Evolutionary conservation across 2,113 vertebrate genomes (phyloP).

Genomic region (Anhinga rufa): DNA sequence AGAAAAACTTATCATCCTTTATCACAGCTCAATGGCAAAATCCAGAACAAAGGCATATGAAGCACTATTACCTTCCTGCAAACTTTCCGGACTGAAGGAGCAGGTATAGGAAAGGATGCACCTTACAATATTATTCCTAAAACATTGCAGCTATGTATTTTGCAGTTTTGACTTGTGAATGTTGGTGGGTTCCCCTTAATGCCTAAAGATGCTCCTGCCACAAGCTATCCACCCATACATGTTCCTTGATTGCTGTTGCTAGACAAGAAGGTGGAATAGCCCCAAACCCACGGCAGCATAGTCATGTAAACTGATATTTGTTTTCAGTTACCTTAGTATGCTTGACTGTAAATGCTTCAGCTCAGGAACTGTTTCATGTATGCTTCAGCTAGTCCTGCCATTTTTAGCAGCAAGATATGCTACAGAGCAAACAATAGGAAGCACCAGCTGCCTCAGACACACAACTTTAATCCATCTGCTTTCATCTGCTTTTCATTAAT

Average conservation of each 20-base stretch:
- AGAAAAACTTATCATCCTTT: not conserved
- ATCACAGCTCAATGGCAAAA: not conserved
- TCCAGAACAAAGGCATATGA: not conserved
- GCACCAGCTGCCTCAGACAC: not conserved
- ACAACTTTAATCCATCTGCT: not conserved
- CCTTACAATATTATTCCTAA: not conserved
- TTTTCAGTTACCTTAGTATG: not conserved
- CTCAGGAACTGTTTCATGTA: not conserved
- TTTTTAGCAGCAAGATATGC: not conserved
- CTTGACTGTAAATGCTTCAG: not conserved
- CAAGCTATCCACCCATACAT: not conserved
- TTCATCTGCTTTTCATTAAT: not conserved
- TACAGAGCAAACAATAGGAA: not conserved
- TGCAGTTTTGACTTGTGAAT: not conserved
- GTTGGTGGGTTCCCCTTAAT: not conserved
- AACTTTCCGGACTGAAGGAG: not conserved
- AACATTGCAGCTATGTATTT: fast-evolving
- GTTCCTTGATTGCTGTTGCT: not conserved
- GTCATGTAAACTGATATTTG: not conserved
- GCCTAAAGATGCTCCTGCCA: not conserved
- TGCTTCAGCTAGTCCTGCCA: not conserved
- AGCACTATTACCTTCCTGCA: not conserved
- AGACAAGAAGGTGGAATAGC: not conserved
- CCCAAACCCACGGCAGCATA: not conserved
- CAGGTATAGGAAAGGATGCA: fast-evolving